Base-by-base conservation (phyloP, 2,888 invertebrate species). In the Apotomis betuletana region DNA sequence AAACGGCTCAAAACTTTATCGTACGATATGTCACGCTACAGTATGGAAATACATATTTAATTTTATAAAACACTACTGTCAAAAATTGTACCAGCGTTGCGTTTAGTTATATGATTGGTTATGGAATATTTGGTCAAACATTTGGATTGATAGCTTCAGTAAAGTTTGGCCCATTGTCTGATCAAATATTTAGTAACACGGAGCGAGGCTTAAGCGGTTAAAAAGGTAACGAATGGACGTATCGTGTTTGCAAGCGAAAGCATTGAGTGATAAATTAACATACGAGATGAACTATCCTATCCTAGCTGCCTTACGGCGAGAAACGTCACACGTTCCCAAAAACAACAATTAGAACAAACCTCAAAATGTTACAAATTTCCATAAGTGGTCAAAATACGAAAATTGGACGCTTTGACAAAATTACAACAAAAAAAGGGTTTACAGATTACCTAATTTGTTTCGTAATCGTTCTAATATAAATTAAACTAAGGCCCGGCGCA, bases 51-150 rank as follows among this genome's bases (percentile, higher is more conserved):
- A 77, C 44, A 74, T 70, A 58, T 64, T 75, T 65, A 74, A 74
- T 74, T 75, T 71, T 62, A 60, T 74, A 69, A 67, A 69, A 78
- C 79, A 79, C 78, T 75, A 75, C 80, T 79, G 83, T 84, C 81
- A 79, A 78, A 77, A 75, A 78, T 76, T 85, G 72, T 68, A 68
- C 67, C 68, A 46, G 68, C 64, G 63, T 69, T 69, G 60, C 68
- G 54, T 73, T 71, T 71, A 71, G 71, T 71, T 61, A 59, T 61
- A 59, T 61, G 70, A 57, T 57, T 55, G n/a, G 60, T 62, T 57
- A 51, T 51, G 15, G 38, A n/a, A 67, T 67, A 44, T 71, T 71
- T 62, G 71, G 5, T 67, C 70, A 61, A 71, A 71, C 54, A 55
- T 38, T 70, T 27, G 67, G 3, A 36, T n/a, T 3, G 8, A 49